Base-by-base conservation (phyloP, 2,888 invertebrate species). In the Pristionchus exspectatus region DNA sequence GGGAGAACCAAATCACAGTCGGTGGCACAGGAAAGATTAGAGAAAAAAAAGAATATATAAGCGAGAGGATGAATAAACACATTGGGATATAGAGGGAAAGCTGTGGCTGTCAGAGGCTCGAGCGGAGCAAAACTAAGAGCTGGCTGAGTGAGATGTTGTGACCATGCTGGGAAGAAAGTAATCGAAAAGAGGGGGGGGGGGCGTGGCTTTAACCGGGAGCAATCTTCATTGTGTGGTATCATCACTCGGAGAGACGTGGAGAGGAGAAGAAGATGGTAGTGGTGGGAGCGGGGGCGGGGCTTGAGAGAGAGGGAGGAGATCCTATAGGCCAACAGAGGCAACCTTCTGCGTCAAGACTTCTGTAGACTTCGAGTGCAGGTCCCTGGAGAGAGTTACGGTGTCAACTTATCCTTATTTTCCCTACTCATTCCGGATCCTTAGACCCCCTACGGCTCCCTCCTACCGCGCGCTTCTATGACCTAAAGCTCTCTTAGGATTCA, bases 341-440 rank as follows among this genome's bases (percentile, higher is more conserved):
- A 87, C 87, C 87, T 87, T 87, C 85, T 86, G 85, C 69, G 87
- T 16, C 27, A 69, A 30, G 7, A 63, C 87, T 21, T 87, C 87
- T 21, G 66, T 30, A 50, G 59, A 66, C 56, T 16, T 44, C 87
- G 30, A 14, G 30, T 27, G 38, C 16, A 50, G 87, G n/a, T 87
- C 66, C 87, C 69, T 87, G 87, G 63, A 87, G 66, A 86, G 30
- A 84, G 56, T 27, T 24, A 16, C 44, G 33, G 24, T n/a, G 0
- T 50, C 50, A 7, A n/a, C 14, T 2, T 38, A 44, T 18, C 33
- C 30, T 18, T 14, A 24, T 77, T 44, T 30, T 69, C n/a, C 24
- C 27, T 30, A 50, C 12, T 50, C 12, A 10, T 50, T 50, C 44
- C 44, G 38, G 38, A 38, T 3, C 27, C 27, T 27, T 27, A 66